Evolutionary conservation across 2,888 invertebrate genomes (phyloP).

Genomic region (Rhimphoctona megacephalus): DNA sequence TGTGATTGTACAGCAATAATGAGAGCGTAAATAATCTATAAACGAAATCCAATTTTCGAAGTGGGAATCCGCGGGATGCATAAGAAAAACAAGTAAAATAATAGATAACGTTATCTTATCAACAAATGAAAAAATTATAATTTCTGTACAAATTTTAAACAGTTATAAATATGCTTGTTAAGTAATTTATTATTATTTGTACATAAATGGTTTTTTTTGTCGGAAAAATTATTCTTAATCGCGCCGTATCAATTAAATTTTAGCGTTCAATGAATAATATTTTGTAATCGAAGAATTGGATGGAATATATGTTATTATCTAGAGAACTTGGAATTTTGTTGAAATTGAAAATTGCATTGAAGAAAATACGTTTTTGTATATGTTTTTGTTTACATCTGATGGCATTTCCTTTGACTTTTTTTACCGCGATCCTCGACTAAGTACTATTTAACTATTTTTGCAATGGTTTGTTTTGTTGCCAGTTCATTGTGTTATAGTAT

Average conservation of each 20-base stretch:
- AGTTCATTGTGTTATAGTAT: background rate
- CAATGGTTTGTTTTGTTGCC: constrained; percentile 20
- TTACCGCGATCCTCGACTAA: background rate
- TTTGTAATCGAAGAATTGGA: background rate
- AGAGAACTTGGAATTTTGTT: background rate
- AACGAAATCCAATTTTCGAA: background rate
- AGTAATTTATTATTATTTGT: background rate
- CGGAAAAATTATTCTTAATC: background rate
- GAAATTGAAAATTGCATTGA: background rate
- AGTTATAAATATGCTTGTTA: background rate
- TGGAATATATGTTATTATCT: background rate
- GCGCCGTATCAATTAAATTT: constrained; percentile 1
- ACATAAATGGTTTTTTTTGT: background rate
- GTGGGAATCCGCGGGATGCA: background rate
- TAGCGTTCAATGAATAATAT: background rate
- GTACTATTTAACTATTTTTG: background rate
- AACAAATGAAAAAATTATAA: background rate
- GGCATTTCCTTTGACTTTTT: background rate
- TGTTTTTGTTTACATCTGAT: background rate
- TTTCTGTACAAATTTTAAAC: background rate
- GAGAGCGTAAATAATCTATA: constrained; percentile 19
- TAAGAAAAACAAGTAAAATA: background rate
- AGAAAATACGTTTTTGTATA: background rate
- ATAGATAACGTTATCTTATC: background rate
- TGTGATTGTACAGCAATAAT: constrained; percentile 38